A percentile compares a stretch with the other conserved stretches of the same genome.
Conservation (phyloP, 2,113 vertebrate genomes). For the Chionis minor region DNA sequence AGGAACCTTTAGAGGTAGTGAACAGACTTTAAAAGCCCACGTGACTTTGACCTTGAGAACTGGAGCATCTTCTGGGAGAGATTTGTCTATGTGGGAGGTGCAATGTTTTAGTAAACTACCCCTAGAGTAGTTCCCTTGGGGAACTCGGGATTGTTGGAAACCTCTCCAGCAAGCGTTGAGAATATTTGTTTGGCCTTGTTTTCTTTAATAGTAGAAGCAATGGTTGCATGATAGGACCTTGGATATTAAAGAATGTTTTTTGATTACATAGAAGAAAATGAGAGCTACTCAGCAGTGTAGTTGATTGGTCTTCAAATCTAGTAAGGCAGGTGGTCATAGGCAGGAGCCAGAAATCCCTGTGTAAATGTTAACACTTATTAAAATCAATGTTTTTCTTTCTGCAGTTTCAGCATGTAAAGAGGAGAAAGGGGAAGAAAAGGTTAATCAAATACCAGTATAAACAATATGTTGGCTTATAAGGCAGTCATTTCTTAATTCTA, state of each 20-base stretch:
- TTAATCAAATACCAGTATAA: slow-evolving; percentile 35
- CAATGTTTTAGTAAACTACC: not conserved
- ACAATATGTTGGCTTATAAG: not conserved
- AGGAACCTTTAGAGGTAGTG: not conserved
- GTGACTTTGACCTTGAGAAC: not conserved
- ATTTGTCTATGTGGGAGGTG: not conserved
- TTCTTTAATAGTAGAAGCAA: not conserved
- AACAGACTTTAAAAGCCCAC: not conserved
- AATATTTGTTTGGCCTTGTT: not conserved
- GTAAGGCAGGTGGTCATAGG: not conserved
- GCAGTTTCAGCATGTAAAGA: not conserved
- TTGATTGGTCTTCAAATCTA: slow-evolving; percentile 19
- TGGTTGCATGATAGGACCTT: not conserved
- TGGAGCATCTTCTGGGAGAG: not conserved
- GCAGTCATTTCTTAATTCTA: not conserved
- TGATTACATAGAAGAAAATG: not conserved
- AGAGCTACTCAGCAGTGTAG: not conserved
- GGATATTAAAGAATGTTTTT: slow-evolving; percentile 11
- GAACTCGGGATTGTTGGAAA: slow-evolving; percentile 29
- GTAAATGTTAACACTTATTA: slow-evolving; percentile 55
- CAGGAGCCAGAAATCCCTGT: slow-evolving; percentile 25
- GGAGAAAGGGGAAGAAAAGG: not conserved
- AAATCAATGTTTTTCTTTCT: slow-evolving; percentile 25
- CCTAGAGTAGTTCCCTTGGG: not conserved
- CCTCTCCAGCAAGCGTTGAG: not conserved